These are phyloP conservation scores for Zaprionus ghesquierei DNA, from an alignment of 1,140 invertebrate species.

Conservation along the genomic window DNA sequence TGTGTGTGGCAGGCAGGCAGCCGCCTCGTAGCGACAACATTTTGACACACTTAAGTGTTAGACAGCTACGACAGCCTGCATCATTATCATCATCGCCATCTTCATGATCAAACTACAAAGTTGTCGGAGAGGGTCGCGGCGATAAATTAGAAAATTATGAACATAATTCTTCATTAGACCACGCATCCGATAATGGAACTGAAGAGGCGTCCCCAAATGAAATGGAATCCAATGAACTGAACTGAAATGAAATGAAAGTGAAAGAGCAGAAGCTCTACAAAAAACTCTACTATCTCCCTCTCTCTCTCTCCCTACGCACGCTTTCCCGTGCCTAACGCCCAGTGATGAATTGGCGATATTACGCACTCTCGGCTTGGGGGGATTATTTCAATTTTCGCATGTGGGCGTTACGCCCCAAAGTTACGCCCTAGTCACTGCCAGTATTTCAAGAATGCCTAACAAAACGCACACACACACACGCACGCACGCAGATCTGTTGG, in stretches of 20 bases:
- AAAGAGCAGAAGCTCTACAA: neutral
- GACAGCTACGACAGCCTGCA: constrained; percentile 33
- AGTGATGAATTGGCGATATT: constrained; percentile 76
- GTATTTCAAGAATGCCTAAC: constrained; percentile 67
- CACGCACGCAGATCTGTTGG: neutral
- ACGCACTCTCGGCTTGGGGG: constrained; percentile 48
- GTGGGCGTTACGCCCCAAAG: constrained; percentile 60
- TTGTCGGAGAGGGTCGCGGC: constrained; percentile 57
- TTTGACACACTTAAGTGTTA: constrained; percentile 79
- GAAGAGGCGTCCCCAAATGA: constrained; percentile 33
- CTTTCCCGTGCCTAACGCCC: constrained; percentile 41
- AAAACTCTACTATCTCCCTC: constrained; percentile 56
- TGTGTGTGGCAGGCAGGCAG: constrained; percentile 35
- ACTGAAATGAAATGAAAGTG: constrained; percentile 36
- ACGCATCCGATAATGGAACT: constrained; percentile 68
- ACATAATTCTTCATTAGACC: constrained; percentile 79
- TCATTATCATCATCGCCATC: constrained; percentile 42
- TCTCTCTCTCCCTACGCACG: constrained; percentile 10
- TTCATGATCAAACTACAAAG: constrained; percentile 4
- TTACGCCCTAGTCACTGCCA: constrained; percentile 13
- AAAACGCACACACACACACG: constrained; percentile 31
- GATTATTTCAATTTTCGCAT: constrained; percentile 70
- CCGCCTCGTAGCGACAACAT: constrained; percentile 53
- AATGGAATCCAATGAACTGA: neutral
- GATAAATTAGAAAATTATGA: constrained; percentile 79